Evolutionary conservation across 1,140 invertebrate genomes (phyloP).

Genomic region (Drosophila kohkoa): DNA sequence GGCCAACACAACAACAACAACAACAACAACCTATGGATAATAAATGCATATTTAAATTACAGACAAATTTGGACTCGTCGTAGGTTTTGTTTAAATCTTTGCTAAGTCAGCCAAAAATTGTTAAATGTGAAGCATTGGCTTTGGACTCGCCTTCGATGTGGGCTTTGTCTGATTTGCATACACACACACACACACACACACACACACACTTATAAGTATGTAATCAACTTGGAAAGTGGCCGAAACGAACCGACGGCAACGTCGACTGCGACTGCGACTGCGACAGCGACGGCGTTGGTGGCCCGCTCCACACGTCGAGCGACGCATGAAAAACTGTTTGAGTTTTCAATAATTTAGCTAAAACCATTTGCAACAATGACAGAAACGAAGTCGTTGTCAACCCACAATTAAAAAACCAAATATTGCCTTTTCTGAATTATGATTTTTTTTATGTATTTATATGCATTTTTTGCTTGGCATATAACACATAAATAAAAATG

Average conservation of each 20-base stretch:
- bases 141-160: conserved; percentile 33
- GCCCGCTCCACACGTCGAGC: conserved; percentile 23
- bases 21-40: conserved; percentile 17
- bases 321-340: conserved; percentile 53
- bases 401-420: conserved; percentile 27
- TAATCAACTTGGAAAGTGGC: conserved; percentile 43
- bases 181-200: too few relatives aligned
- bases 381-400: conserved; percentile 52
- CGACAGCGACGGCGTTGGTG: conserved; percentile 28
- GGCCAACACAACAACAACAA: too few relatives aligned
- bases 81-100: conserved; percentile 49
- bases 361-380: conserved; percentile 69
- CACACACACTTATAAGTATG: background rate
- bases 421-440: background rate
- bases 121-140: conserved; percentile 42
- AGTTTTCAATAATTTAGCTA: conserved; percentile 64
- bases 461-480: too few relatives aligned
- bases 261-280: too few relatives aligned
- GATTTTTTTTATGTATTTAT: too few relatives aligned
- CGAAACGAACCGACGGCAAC: conserved; percentile 15
- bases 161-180: conserved; percentile 51
- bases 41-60: conserved; percentile 69
- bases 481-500: too few relatives aligned
- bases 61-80: conserved; percentile 50
- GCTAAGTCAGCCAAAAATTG: conserved; percentile 43